A percentile compares a stretch with the other conserved stretches of the same genome.
Conservation (phyloP, 2,888 invertebrate genomes). For the Rhamnusium bicolor region DNA sequence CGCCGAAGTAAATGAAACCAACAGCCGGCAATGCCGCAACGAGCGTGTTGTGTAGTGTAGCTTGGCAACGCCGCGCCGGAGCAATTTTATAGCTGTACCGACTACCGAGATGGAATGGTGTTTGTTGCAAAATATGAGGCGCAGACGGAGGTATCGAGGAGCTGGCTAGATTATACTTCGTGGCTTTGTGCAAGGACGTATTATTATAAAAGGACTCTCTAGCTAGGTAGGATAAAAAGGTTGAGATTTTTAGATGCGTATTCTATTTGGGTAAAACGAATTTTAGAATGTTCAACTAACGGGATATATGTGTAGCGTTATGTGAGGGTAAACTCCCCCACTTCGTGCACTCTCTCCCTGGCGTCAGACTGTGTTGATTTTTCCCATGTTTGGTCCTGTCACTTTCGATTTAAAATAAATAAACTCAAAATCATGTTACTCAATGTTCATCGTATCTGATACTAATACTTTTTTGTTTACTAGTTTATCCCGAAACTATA, state of each 20-base stretch:
- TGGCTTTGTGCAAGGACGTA: not conserved
- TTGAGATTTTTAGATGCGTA: not conserved
- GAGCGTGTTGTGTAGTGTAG: not conserved
- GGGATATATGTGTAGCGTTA: not conserved
- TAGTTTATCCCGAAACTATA: too few species aligned
- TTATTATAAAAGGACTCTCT: not conserved
- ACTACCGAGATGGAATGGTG: not conserved
- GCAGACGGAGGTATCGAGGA: not conserved
- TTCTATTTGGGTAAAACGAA: not conserved
- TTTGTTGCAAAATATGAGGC: not conserved
- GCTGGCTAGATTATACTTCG: not conserved
- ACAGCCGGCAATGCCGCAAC: slow-evolving; percentile 8
- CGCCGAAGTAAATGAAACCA: not conserved
- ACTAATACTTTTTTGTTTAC: too few species aligned
- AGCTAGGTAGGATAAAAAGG: not conserved
- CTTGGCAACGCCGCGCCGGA: not conserved
- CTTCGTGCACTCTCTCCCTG: not conserved
- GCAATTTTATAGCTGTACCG: not conserved
- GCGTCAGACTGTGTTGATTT: not conserved
- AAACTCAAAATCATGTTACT: too few species aligned
- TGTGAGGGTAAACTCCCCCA: not conserved
- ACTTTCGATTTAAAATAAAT: not conserved
- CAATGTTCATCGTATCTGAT: too few species aligned
- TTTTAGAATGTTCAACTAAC: not conserved
- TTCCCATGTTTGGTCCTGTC: not conserved